Evolutionary conservation across 2,797 vertebrate species (phyloP), one percentile per base, ranked within the genome.

Genomic region (Acrossocheilus wenchowensis): DNA sequence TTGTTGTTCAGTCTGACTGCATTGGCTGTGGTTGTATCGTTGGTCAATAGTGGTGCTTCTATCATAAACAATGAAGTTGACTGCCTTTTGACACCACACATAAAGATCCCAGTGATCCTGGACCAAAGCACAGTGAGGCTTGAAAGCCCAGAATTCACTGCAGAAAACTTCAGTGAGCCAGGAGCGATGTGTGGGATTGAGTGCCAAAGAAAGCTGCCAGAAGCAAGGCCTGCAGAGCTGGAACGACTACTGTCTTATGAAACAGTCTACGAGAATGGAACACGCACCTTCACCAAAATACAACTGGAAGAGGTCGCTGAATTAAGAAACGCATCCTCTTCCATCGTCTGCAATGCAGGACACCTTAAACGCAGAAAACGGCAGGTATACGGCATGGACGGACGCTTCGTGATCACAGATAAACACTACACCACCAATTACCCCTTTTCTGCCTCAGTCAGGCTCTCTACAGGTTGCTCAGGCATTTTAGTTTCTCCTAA

Each of bases 381-480:
- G n/a, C 96, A 98, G 87, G 93, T 99, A 15, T 99, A 96, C 0
- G 98, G 98, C 52, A 93, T 93, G 0, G 98, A 99, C 85, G 97
- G 97, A 4, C 94, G 97, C 75, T 99, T 99, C 88, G 97, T 97
- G 88, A 99, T 99, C 92, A 93, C 96, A 0, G 97, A 97, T 93
- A 95, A 93, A n/a, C 92, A 92, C 15, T 99, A 96, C 84, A 90
- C 94, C 86, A 97, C 96, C 87, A 97, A 93, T 54, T 99, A 96
- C 86, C 98, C 97, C 0, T 99, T 99, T 91, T 97, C 94, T 5
- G 94, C 97, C 0, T 96, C 97, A 0, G 97, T 98, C 50, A 97
- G 97, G 90, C 93, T 99, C 83, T 98, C 97, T 90, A 96, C 96
- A 0, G 97, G 97, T 72, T 99, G 98, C 89, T 98, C 97, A 0